These are phyloP conservation scores for Apteryx owenii DNA, from an alignment of 2,113 vertebrate species.

Conservation along the genomic window DNA sequence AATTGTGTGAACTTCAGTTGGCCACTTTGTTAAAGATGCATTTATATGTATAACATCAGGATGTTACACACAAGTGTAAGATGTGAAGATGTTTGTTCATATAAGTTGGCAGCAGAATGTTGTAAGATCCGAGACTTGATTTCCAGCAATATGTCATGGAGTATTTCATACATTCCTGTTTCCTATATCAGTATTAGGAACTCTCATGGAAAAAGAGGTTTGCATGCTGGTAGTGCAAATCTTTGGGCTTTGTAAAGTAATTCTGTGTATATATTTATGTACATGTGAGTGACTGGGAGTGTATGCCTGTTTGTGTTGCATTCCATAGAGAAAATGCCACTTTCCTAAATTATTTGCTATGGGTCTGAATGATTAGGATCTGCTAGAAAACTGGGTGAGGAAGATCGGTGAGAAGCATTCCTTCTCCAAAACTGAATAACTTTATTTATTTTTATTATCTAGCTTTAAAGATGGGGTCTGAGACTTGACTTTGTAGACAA, in stretches of 20 bases:
- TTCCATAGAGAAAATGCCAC: constrained; percentile 69
- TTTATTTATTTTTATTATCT: constrained; percentile 66
- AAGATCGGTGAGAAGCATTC: constrained; percentile 20
- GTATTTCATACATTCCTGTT: constrained; percentile 79
- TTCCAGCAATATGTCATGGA: constrained; percentile 55
- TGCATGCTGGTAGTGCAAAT: constrained; percentile 82
- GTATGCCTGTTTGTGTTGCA: constrained; percentile 64
- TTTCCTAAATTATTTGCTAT: constrained; percentile 78
- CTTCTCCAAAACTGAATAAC: constrained; percentile 37
- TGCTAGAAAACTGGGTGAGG: constrained; percentile 63
- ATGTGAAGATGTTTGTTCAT: background rate
- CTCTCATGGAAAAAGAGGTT: constrained; percentile 55
- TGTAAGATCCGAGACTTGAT: constrained; percentile 43
- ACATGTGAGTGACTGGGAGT: constrained; percentile 67
- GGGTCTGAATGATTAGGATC: constrained; percentile 75
- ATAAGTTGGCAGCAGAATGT: constrained; percentile 21
- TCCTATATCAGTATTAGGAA: constrained; percentile 75
- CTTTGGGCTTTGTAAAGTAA: constrained; percentile 73
- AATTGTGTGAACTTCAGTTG: background rate
- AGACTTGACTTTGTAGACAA: constrained; percentile 52
- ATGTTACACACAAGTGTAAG: background rate
- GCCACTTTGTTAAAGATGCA: background rate
- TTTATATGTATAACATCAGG: constrained; percentile 33
- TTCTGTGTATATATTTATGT: constrained; percentile 80
- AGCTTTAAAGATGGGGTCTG: constrained; percentile 41